Conservation (phyloP, 2,113 vertebrate species). For the Orycteropus afer region DNA sequence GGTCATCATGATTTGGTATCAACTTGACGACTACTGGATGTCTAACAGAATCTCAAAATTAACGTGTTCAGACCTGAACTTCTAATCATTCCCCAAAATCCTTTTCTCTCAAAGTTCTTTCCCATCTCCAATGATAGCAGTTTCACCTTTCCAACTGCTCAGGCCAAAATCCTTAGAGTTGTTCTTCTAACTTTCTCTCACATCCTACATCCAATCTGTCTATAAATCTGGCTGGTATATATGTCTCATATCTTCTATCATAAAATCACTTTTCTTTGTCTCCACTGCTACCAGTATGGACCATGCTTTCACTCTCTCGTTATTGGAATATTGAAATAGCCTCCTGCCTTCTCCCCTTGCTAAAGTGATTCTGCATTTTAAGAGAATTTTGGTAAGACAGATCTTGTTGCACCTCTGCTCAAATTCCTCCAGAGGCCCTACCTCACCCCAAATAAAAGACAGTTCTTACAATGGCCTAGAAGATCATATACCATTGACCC, state of each 20-base stretch:
- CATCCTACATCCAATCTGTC: slow-evolving; percentile 1
- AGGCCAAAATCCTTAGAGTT: too few species aligned
- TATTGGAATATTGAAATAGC: not conserved
- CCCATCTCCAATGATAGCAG: not conserved
- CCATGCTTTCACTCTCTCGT: not conserved
- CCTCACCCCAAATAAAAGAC: not conserved
- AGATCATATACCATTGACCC: not conserved
- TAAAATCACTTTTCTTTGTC: not conserved
- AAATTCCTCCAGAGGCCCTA: not conserved
- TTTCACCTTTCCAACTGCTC: not conserved
- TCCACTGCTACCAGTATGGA: not conserved
- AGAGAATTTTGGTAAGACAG: not conserved
- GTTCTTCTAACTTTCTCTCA: slow-evolving; percentile 34
- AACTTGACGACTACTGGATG: not conserved
- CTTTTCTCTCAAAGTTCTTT: not conserved
- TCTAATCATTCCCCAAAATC: not conserved
- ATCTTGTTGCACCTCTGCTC: not conserved
- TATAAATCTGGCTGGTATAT: not conserved
- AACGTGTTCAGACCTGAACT: not conserved
- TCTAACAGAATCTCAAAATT: not conserved
- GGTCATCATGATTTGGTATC: too few species aligned
- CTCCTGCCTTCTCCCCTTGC: not conserved
- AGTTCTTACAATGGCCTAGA: not conserved
- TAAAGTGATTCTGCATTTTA: not conserved
- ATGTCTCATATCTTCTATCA: not conserved